Percentiles rank a stretch among this genome's conserved stretches.
These are phyloP conservation scores for Nephrotoma appendiculata DNA, from an alignment of 2,888 invertebrate genomes.

Conservation along the genomic window DNA sequence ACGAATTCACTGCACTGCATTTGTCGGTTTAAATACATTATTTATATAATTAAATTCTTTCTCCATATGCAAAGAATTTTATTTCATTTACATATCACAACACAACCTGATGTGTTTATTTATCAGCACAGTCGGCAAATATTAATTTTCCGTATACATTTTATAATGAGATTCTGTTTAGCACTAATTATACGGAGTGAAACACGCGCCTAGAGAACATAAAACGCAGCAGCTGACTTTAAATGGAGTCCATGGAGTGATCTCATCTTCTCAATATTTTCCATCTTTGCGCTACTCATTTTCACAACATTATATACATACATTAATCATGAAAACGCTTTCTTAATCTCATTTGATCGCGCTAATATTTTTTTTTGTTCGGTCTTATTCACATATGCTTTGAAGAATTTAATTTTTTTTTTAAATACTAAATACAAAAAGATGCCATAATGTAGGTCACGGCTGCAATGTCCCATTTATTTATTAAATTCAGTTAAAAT, in stretches of 20 bases:
- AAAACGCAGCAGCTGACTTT: not conserved
- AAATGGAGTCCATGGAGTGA: not conserved
- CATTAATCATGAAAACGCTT: not conserved
- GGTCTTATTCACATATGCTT: not conserved
- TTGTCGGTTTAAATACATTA: no score
- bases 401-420: not conserved
- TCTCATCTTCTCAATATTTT: not conserved
- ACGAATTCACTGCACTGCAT: no score
- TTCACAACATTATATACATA: not conserved
- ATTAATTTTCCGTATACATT: no score
- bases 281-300: not conserved
- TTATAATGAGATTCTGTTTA: no score
- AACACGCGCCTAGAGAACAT: not conserved
- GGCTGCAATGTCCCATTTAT: not conserved
- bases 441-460: not conserved
- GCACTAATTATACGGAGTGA: no score
- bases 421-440: not conserved
- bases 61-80: no score
- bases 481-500: not conserved
- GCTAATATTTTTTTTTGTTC: not conserved
- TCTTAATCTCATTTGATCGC: not conserved
- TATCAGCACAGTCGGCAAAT: no score
- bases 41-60: no score
- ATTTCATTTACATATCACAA: no score
- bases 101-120: no score